Evolutionary conservation across 2,888 invertebrate genomes (phyloP), one percentile per base, ranked within the genome.

Genomic region (Leucoma salicis): DNA sequence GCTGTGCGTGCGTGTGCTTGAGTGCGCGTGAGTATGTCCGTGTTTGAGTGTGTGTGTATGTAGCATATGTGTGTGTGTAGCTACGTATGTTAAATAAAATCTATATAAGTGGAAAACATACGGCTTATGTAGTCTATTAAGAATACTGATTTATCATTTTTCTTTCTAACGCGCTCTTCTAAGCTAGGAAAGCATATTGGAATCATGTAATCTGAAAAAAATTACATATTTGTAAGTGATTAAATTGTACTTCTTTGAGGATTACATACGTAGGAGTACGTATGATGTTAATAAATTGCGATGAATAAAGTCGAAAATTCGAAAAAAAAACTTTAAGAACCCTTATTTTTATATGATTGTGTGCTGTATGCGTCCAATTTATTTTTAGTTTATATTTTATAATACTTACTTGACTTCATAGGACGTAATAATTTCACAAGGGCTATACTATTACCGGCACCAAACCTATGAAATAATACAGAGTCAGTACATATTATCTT

Each of bases 61-160:
- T n/a, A n/a, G n/a, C n/a, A n/a, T n/a, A n/a, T n/a, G n/a, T n/a
- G n/a, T n/a, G n/a, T n/a, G n/a, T n/a, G n/a, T n/a, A n/a, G 16
- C 6, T 4, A 16, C 16, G 16, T 16, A 16, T 16, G 16, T 16
- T 4, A 16, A 4, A 6, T 16, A 4, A 16, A 4, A 4, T 6
- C 16, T 4, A 4, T 16, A 16, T 16, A 4, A 16, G 6, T 21
- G 21, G 6, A 14, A 27, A 48, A 72, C 82, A 69, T 66, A 86
- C 87, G 65, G 47, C 78, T 86, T 14, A 83, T 67, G 28, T 87
- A 87, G 50, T 87, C 87, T 6, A 86, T 62, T 74, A 87, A 68
- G 38, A 70, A 79, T 0, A 86, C 82, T 1, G 47, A 46, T 61
- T 63, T 77, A 13, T 66, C 53, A 46, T 57, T 74, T 43, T 59